Conservation (phyloP, 2,113 vertebrate genomes). For the Phodopus roborovskii region DNA sequence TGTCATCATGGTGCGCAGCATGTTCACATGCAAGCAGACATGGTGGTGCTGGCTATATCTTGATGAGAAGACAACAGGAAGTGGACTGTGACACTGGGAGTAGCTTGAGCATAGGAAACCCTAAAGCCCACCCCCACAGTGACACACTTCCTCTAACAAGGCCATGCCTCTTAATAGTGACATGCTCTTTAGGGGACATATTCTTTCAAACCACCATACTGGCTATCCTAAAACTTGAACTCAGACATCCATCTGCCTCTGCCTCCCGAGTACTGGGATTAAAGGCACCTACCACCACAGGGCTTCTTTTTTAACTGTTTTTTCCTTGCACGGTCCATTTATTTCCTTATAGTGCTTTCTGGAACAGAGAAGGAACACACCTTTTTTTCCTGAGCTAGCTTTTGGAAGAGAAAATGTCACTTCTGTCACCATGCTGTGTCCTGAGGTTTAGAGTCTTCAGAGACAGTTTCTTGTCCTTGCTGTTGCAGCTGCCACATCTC, state of each 20-base stretch:
- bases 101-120: background rate
- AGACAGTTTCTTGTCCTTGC: conserved; percentile 86
- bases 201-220: background rate
- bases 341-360: conserved; percentile 58
- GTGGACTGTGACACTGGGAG: background rate
- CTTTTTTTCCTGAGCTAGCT: background rate
- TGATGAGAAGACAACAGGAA: background rate
- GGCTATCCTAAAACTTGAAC: background rate
- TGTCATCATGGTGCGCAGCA: background rate
- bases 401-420: background rate
- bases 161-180: background rate
- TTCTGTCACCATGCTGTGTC: conserved; percentile 66
- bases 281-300: background rate
- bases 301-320: background rate
- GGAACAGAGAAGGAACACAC: background rate
- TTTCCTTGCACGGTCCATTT: conserved; percentile 43
- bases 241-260: background rate
- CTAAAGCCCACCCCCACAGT: background rate
- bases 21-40: background rate
- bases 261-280: background rate
- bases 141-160: background rate
- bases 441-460: conserved; percentile 86
- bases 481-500: conserved; percentile 97
- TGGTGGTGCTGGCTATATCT: background rate
- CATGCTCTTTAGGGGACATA: background rate